Evolutionary conservation across 2,888 invertebrate species (phyloP).

Genomic region (Tetanocera ferruginea): DNA sequence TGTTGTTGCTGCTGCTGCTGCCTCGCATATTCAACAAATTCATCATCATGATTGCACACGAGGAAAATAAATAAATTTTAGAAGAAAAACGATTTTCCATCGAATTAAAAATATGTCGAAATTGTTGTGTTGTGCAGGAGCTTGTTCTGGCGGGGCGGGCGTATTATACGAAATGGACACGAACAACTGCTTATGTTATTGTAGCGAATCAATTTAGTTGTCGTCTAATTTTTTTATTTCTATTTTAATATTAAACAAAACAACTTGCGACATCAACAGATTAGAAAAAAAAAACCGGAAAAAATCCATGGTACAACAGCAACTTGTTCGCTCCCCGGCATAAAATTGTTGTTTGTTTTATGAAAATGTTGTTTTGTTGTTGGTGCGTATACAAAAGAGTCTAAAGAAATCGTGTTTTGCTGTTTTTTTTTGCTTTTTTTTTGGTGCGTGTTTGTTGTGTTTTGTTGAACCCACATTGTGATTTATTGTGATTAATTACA

Average conservation of each 20-base stretch:
- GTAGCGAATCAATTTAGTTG: slow-evolving; percentile 27
- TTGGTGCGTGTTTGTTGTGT: too few relatives aligned
- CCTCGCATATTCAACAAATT: not conserved
- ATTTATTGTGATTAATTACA: not conserved
- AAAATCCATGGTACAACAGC: not conserved
- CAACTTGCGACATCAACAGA: slow-evolving; percentile 11
- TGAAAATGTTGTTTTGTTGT: not conserved
- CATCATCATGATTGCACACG: not conserved
- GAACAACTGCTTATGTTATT: slow-evolving; percentile 46
- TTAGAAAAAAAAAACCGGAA: slow-evolving; percentile 20
- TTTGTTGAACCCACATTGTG: not conserved
- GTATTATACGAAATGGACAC: slow-evolving; percentile 42
- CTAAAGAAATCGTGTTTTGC: not conserved
- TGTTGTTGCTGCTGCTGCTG: not conserved
- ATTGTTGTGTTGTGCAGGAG: not conserved
- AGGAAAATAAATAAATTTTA: not conserved
- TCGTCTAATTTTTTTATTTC: slow-evolving; percentile 6
- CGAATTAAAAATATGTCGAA: slow-evolving; percentile 12
- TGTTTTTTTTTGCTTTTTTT: too few relatives aligned
- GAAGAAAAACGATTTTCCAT: not conserved
- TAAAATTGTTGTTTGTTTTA: not conserved
- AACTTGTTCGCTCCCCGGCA: not conserved
- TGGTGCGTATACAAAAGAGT: not conserved
- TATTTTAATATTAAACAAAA: slow-evolving; percentile 23
- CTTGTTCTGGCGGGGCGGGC: too few relatives aligned